Base-by-base conservation (phyloP, 37 sponge, comb jelly and placozoan species). In the Dysidea cf. avara region DNA sequence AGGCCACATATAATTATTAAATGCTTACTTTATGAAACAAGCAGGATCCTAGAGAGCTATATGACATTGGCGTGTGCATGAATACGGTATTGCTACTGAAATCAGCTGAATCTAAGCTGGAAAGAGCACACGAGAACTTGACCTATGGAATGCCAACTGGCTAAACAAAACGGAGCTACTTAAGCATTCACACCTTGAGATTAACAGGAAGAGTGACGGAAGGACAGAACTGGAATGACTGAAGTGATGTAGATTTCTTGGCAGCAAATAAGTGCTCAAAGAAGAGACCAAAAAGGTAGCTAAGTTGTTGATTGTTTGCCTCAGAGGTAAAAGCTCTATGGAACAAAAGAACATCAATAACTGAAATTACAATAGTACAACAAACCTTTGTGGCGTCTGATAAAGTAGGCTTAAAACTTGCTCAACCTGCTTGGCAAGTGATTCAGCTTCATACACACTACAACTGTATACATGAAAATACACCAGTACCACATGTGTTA, bases 21-120 rank as follows among this genome's bases (percentile, higher is more conserved):
- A 35, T 25, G 20, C 40, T 53, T 20, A 74, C 74, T 64, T 71
- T 71, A 58, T 84, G 71, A 56, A 84, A 64, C 29, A 84, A 50
- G 35, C 85, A 84, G 51, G 59, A 43, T 20, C 85, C 85, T 9
- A 64, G 30, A 18, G 75, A 48, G 0, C 48, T 43, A 51, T 74
- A 75, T 20, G 77, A 62, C 36, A 69, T 18, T 24, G 37, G 25
- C 4, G 63, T 12, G 39, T 57, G 61, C 25, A 67, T 35, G 1
- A 76, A 40, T 24, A 68, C 64, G 2, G 49, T 59, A 7, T 48
- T 50, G 51, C 21, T 66, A 48, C 50, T 66, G 58, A 58, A 74
- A 59, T 73, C 53, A 51, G 76, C 64, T 26, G 70, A 40, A 46
- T 77, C 85, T n/a, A 77, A 66, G 20, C 35, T 51, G 64, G 62